Conservation (phyloP, 2,888 invertebrate genomes). For the Sminthurides aquaticus region DNA sequence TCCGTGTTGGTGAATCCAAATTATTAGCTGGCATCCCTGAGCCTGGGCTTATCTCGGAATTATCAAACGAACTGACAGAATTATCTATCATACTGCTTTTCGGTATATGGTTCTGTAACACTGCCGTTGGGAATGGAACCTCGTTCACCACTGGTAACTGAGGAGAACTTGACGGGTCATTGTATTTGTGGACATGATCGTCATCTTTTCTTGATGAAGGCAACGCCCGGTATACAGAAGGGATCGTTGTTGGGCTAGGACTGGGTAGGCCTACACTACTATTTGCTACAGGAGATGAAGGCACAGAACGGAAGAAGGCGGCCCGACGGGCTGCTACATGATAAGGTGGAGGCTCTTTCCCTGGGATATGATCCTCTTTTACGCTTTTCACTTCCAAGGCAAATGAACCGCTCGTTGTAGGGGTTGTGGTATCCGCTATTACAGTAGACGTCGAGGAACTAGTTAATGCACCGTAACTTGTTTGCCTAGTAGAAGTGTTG, state of each 20-base stretch:
- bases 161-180: not conserved
- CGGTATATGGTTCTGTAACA: not conserved
- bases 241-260: not conserved
- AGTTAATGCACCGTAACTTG: no score
- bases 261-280: not conserved
- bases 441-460: not conserved
- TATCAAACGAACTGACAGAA: not conserved
- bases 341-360: conserved; percentile 39
- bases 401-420: not conserved
- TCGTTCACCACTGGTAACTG: not conserved
- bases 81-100: not conserved
- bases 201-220: not conserved
- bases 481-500: no score
- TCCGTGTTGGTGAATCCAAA: not conserved
- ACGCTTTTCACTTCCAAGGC: not conserved
- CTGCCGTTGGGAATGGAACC: not conserved
- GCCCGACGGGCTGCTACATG: conserved; percentile 42
- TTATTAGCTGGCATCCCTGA: not conserved
- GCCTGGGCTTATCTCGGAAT: not conserved
- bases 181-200: not conserved
- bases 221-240: not conserved
- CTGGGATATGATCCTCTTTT: not conserved
- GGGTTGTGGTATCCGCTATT: not conserved
- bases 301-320: conserved; percentile 37
- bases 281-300: not conserved